A percentile compares a stretch with the other conserved stretches of the same genome.
Evolutionary conservation across 1,140 invertebrate species (phyloP).

Genomic region (Leptinotarsa texana): DNA sequence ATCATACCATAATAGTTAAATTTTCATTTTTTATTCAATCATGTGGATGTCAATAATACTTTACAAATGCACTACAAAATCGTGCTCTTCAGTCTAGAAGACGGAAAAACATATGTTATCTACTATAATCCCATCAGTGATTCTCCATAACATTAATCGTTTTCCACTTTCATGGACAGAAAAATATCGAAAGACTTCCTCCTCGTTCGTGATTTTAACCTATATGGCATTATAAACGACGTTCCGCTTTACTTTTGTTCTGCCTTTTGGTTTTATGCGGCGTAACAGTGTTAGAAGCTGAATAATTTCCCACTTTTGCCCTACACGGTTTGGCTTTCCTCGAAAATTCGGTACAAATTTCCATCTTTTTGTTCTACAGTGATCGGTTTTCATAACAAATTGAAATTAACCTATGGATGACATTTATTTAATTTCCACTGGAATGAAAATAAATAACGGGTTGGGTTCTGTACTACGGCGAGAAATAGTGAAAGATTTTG

Average conservation of each 20-base stretch:
- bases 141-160: neutral
- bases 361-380: conserved; percentile 25
- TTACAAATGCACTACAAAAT: too few species aligned
- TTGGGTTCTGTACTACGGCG: neutral
- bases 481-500: too few species aligned
- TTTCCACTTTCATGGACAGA: conserved; percentile 5
- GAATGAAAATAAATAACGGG: neutral
- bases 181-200: conserved; percentile 2
- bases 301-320: conserved; percentile 29
- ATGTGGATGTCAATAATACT: too few species aligned
- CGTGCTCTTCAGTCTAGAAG: too few species aligned
- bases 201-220: conserved; percentile 14
- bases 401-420: neutral
- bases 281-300: conserved; percentile 26
- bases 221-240: conserved; percentile 25
- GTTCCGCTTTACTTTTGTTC: conserved; percentile 30
- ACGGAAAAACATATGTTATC: neutral
- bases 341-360: conserved; percentile 27
- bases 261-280: conserved; percentile 20
- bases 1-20: too few species aligned
- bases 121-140: neutral
- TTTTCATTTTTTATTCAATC: too few species aligned
- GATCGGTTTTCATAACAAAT: conserved; percentile 2
- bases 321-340: conserved; percentile 29
- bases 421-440: neutral